Evolutionary conservation across 2,797 vertebrate genomes (phyloP).

Genomic region (Sternarchorhynchus goeldii): DNA sequence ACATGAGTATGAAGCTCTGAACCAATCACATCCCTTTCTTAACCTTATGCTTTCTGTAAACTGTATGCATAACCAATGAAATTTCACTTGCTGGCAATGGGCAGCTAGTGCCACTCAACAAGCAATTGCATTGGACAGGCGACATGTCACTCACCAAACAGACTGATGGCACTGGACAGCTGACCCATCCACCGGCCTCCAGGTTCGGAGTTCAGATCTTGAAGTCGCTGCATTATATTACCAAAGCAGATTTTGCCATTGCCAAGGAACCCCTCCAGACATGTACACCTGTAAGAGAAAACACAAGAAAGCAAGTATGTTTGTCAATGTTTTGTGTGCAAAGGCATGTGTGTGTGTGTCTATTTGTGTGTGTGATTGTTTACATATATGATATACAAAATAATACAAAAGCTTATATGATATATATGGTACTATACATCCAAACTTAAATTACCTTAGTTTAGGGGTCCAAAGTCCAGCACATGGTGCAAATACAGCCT

Average conservation of each 20-base stretch:
- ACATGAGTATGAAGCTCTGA: not conserved
- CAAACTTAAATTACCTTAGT: too few species aligned
- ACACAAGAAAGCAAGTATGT: not conserved
- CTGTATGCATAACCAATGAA: not conserved
- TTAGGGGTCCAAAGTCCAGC: too few species aligned
- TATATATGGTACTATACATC: too few species aligned
- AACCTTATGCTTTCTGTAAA: too few species aligned
- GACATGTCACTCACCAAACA: constrained; percentile 78
- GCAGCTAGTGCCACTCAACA: constrained; percentile 66
- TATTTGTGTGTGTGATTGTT: too few species aligned
- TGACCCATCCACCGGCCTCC: constrained; percentile 81
- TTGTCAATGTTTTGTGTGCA: not conserved
- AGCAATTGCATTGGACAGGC: constrained; percentile 65
- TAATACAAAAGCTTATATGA: too few species aligned
- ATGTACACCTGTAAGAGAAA: constrained; percentile 79
- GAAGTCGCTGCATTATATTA: constrained; percentile 83
- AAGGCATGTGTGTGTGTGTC: not conserved
- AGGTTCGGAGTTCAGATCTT: constrained; percentile 79
- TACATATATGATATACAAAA: too few species aligned
- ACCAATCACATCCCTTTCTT: too few species aligned
- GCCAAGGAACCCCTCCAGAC: constrained; percentile 80
- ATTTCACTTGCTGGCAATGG: not conserved
- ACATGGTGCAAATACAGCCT: too few species aligned
- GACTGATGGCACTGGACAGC: constrained; percentile 78
- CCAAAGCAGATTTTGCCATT: constrained; percentile 85